Conservation (phyloP, 2,113 vertebrate species). For the Chiloscyllium plagiosum region DNA sequence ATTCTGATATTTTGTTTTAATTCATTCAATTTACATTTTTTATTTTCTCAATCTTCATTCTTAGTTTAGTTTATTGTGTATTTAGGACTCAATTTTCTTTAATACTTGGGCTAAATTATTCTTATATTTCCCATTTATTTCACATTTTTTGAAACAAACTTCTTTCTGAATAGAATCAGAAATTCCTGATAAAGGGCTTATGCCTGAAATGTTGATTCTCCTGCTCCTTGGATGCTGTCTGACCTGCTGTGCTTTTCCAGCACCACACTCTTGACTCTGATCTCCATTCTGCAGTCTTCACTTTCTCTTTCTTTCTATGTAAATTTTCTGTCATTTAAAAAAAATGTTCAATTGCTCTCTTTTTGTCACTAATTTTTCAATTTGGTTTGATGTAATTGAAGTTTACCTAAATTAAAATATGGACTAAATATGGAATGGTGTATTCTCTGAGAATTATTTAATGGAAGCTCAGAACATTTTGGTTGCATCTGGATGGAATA, state of each 20-base stretch:
- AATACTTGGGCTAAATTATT: not conserved
- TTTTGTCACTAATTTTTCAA: not conserved
- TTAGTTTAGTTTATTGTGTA: not conserved
- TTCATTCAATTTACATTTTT: not conserved
- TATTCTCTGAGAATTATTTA: not conserved
- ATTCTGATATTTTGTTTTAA: constrained; percentile 6
- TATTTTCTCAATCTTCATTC: not conserved
- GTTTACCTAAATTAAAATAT: not conserved
- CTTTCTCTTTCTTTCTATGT: not conserved
- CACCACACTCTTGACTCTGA: no score
- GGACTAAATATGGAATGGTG: not conserved
- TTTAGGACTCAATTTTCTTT: not conserved
- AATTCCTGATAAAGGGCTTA: no score
- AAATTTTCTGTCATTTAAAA: not conserved
- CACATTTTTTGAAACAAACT: not conserved
- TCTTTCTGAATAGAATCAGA: no score
- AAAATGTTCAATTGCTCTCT: not conserved
- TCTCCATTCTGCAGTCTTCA: no score
- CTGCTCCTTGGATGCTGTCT: no score
- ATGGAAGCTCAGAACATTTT: not conserved
- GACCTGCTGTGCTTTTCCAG: no score
- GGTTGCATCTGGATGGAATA: not conserved
- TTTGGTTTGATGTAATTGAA: not conserved
- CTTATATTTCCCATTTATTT: not conserved
- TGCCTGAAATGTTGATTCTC: no score